Evolutionary conservation across 2,888 invertebrate genomes (phyloP).

Genomic region (Drosophila leonis): DNA sequence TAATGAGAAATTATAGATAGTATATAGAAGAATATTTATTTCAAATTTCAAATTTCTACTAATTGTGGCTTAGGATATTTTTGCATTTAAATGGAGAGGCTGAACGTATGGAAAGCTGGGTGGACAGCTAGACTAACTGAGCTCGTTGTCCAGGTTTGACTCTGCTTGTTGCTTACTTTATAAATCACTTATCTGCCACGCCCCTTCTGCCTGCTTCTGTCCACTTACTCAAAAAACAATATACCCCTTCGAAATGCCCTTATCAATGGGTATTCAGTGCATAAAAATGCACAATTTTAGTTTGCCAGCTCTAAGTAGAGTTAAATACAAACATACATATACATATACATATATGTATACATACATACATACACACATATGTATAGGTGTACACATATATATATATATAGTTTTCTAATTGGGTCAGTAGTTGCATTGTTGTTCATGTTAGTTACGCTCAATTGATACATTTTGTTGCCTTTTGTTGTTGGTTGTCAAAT

Average conservation of each 20-base stretch:
- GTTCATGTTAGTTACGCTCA: slow-evolving; percentile 33
- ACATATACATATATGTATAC: background rate
- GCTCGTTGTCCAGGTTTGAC: too few relatives aligned
- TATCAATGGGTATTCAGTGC: background rate
- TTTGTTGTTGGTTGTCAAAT: slow-evolving; percentile 46
- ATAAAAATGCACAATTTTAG: background rate
- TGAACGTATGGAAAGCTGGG: too few relatives aligned
- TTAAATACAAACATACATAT: background rate
- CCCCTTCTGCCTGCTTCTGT: background rate
- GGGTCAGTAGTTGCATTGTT: slow-evolving; percentile 47
- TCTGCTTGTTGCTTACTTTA: too few relatives aligned
- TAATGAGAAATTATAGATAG: too few relatives aligned
- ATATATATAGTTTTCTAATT: slow-evolving; percentile 26
- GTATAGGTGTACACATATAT: too few relatives aligned
- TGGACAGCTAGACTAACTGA: too few relatives aligned
- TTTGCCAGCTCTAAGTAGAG: background rate
- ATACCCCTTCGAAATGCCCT: background rate
- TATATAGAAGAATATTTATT: too few relatives aligned
- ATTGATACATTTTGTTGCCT: slow-evolving; percentile 41
- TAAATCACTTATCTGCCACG: background rate
- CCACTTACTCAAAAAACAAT: background rate
- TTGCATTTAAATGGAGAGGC: too few relatives aligned
- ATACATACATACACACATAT: background rate
- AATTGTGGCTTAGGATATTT: too few relatives aligned
- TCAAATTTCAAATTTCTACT: too few relatives aligned